phyloP scores from a whole-genome alignment of 2,888 invertebrate genomes.

The Shargacucullia verbasci region DNA sequence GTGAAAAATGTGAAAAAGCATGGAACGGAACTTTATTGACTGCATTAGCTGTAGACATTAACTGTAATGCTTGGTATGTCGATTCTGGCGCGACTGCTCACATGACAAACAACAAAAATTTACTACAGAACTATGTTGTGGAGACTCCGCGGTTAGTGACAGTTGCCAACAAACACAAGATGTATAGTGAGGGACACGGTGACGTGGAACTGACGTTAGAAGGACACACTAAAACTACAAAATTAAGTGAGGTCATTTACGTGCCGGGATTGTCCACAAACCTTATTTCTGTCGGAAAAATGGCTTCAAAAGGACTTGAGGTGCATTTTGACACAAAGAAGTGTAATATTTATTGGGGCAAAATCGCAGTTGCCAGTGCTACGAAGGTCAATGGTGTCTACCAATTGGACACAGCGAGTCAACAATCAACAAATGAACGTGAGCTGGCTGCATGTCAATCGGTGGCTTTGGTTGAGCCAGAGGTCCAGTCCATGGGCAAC shows the following conservation, averaged over 20 bases:
- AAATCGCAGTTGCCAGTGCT: background rate
- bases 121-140: background rate
- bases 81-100: background rate
- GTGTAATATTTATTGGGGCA: background rate
- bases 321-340: background rate
- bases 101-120: background rate
- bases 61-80: background rate
- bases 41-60: background rate
- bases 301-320: background rate
- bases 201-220: background rate
- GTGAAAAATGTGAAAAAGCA: background rate
- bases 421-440: background rate
- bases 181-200: background rate
- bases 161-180: background rate
- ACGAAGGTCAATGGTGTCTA: background rate
- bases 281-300: background rate
- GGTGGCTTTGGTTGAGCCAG: background rate
- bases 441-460: conserved; percentile 2
- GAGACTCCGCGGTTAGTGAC: background rate
- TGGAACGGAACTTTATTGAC: background rate
- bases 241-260: background rate
- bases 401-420: background rate
- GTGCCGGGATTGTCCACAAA: background rate
- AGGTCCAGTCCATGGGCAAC: background rate
- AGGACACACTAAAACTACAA: background rate